These are phyloP conservation scores for Caenorhabditis afra DNA, from an alignment of 2,888 invertebrate genomes.

Conservation along the genomic window DNA sequence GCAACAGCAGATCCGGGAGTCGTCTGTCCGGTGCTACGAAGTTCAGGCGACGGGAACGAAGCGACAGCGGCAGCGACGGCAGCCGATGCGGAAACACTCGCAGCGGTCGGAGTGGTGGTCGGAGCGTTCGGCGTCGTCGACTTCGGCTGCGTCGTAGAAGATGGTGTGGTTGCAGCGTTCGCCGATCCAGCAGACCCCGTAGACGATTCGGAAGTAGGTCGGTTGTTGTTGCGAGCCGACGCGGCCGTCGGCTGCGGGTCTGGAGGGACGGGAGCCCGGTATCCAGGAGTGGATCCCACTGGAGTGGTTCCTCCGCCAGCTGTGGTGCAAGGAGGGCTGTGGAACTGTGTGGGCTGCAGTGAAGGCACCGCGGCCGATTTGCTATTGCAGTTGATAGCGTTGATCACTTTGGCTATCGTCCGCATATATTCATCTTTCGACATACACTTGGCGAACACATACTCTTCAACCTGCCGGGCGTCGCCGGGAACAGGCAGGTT, in stretches of 20 bases:
- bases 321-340: conserved; percentile 60
- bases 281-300: conserved; percentile 51
- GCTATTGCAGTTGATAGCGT: conserved; percentile 80
- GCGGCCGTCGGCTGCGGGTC: conserved; percentile 73
- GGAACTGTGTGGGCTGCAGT: conserved; percentile 71
- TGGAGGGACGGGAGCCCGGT: conserved; percentile 68
- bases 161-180: neutral
- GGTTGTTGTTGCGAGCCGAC: conserved; percentile 23
- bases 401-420: conserved; percentile 80
- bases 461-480: conserved; percentile 79
- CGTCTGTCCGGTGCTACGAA: conserved; percentile 14
- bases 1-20: conserved; percentile 22
- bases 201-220: conserved; percentile 7
- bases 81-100: conserved; percentile 17
- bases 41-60: conserved; percentile 52
- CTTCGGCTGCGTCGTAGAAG: neutral
- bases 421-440: conserved; percentile 80
- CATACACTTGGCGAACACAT: conserved; percentile 80
- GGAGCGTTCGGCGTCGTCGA: conserved; percentile 20
- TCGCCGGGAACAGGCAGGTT: conserved; percentile 80
- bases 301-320: conserved; percentile 40
- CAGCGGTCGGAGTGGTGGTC: conserved; percentile 13
- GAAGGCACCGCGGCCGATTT: conserved; percentile 78
- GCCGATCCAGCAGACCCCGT: neutral
- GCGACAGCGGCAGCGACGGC: conserved; percentile 27